Evolutionary conservation across 35 echinoderm and acorn worm genomes (phyloP).

Genomic region (Anneissia japonica): DNA sequence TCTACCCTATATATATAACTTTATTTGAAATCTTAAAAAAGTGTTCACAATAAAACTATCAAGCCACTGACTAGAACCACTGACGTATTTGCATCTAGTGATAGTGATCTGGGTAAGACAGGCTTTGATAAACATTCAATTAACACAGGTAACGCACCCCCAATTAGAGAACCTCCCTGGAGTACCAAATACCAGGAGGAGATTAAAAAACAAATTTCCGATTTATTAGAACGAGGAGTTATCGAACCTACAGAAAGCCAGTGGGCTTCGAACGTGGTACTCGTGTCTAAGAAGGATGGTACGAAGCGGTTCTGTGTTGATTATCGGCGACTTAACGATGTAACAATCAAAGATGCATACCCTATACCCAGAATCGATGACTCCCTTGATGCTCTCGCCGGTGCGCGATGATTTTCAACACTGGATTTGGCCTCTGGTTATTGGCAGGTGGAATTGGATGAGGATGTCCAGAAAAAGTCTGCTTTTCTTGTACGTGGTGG

Average conservation of each 20-base stretch:
- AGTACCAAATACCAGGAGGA: conserved; percentile 15
- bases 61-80: too few species aligned
- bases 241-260: conserved; percentile 40
- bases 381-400: conserved; percentile 44
- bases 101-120: conserved; percentile 13
- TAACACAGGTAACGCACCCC: conserved; percentile 22
- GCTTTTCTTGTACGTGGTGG: conserved; percentile 6
- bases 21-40: too few species aligned
- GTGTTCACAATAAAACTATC: too few species aligned
- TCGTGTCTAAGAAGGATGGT: conserved; percentile 51
- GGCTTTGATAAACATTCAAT: conserved; percentile 22
- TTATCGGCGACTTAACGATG: conserved; percentile 34
- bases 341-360: conserved; percentile 43
- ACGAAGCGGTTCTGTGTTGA: conserved; percentile 43
- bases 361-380: conserved; percentile 50
- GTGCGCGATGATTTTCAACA: conserved; percentile 47
- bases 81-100: conserved; percentile 33
- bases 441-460: conserved; percentile 46
- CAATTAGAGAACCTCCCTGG: conserved; percentile 24
- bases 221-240: conserved; percentile 5
- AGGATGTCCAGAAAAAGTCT: conserved; percentile 15
- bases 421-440: conserved; percentile 33
- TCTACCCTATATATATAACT: too few species aligned
- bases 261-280: conserved; percentile 36
- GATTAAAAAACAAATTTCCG: conserved; percentile 9